Evolutionary conservation across 2,113 vertebrate species (phyloP).

Genomic region (Myodes glareolus): DNA sequence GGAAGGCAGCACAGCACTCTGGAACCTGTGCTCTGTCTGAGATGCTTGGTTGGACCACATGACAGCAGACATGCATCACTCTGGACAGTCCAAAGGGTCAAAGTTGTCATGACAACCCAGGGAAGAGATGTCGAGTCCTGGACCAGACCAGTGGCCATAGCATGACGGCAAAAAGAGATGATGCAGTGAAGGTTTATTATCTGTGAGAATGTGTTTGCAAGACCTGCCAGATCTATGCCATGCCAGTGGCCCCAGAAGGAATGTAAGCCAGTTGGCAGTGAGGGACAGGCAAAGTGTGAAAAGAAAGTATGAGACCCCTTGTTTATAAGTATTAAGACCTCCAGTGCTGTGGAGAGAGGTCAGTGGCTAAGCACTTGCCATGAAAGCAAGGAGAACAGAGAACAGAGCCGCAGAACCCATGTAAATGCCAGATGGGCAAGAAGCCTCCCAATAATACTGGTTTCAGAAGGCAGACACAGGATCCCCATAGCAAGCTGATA

Average conservation of each 20-base stretch:
- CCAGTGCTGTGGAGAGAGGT: not conserved
- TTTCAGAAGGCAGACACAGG: not conserved
- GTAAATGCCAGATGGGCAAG: not conserved
- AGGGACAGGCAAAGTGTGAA: not conserved
- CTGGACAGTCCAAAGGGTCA: not conserved
- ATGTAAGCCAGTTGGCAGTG: not conserved
- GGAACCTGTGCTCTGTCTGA: not conserved
- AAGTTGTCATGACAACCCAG: not conserved
- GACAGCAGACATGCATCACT: not conserved
- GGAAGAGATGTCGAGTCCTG: not conserved
- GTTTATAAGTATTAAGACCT: not conserved
- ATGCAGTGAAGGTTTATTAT: not conserved
- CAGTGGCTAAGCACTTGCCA: not conserved
- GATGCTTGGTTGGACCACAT: not conserved
- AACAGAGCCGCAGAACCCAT: not conserved
- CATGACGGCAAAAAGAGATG: not conserved
- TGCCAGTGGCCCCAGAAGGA: not conserved
- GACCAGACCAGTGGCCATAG: accelerated
- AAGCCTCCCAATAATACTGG: too few species aligned
- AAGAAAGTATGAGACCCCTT: accelerated
- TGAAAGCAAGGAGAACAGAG: not conserved
- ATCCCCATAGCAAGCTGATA: not conserved
- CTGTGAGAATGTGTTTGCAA: not conserved
- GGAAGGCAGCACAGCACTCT: not conserved
- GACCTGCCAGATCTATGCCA: not conserved